Evolutionary conservation across 1,140 invertebrate genomes (phyloP), one percentile per base, ranked within the genome.

Genomic region (Hylyphantes graminicola): DNA sequence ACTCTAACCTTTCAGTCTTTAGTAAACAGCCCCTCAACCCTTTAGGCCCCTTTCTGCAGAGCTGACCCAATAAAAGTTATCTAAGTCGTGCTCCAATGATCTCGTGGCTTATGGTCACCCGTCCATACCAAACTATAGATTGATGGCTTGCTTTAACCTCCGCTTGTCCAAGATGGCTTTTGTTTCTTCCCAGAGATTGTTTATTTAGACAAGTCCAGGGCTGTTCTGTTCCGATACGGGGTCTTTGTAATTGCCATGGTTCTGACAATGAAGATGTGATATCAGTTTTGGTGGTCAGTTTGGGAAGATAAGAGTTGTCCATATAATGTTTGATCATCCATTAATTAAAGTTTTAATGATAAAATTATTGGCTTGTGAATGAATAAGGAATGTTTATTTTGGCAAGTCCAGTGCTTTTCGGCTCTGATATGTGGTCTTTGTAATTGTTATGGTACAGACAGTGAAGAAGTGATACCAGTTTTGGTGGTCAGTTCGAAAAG

Each of bases 11-110:
- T 70, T 70, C 68, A 53, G 35, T 15, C 50, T 2, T 54, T 70
- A n/a, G 54, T 70, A 17, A 13, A 70, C 68, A 70, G 51, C 68
- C 68, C 68, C 68, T 68, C 68, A 70, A 61, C 50, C 17, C 17
- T 64, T 53, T 53, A 57, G 63, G 5, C 17, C 17, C 57, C 57
- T 73, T 81, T 73, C 55, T 81, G 55, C 67, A 54, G 79, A 81
- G 35, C 79, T 81, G 79, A 50, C 79, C 68, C 54, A 81, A 81
- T 81, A 81, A 81, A 80, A 81, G 68, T 73, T 81, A 81, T 81
- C 79, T 73, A 59, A 63, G 57, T 81, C 64, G 61, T 73, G 68
- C 67, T 81, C 65, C 67, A 64, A 61, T 81, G 79, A 73, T 13
- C 68, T 67, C 54, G 63, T 6, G 59, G 64, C 76, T 72, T 73